These are phyloP conservation scores for Stenodema calcarata DNA, from an alignment of 2,888 invertebrate genomes.

Conservation along the genomic window DNA sequence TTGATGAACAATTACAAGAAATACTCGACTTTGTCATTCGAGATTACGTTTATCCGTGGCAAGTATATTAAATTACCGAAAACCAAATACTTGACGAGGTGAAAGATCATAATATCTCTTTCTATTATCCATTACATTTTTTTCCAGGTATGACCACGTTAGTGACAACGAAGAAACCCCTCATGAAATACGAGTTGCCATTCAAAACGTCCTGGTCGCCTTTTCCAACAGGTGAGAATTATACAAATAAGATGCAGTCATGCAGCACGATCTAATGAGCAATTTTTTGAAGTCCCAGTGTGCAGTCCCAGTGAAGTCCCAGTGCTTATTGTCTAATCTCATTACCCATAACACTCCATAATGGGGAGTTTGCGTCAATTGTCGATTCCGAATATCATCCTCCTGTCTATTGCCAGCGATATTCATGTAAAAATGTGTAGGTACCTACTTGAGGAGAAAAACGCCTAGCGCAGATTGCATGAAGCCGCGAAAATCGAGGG, in stretches of 20 bases:
- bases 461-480: too few species aligned
- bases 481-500: too few species aligned
- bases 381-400: too few species aligned
- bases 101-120: not conserved
- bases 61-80: constrained; percentile 58
- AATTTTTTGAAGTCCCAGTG: too few species aligned
- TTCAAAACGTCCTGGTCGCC: constrained; percentile 74
- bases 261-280: too few species aligned
- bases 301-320: too few species aligned
- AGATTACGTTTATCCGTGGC: constrained; percentile 83
- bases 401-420: too few species aligned
- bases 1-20: constrained; percentile 85
- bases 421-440: too few species aligned
- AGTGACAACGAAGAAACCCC: constrained; percentile 77
- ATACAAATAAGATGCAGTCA: not conserved
- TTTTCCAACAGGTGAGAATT: constrained; percentile 71
- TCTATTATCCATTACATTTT: not conserved
- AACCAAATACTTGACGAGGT: not conserved
- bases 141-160: constrained; percentile 63
- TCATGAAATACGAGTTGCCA: constrained; percentile 72
- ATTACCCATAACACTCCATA: too few species aligned
- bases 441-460: too few species aligned
- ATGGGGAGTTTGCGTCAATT: too few species aligned
- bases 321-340: too few species aligned
- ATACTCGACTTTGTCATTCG: constrained; percentile 80